A percentile compares a stretch with the other conserved stretches of the same genome.
Evolutionary conservation across 2,113 vertebrate genomes (phyloP).

Genomic region (Anser brachyrhynchus): DNA sequence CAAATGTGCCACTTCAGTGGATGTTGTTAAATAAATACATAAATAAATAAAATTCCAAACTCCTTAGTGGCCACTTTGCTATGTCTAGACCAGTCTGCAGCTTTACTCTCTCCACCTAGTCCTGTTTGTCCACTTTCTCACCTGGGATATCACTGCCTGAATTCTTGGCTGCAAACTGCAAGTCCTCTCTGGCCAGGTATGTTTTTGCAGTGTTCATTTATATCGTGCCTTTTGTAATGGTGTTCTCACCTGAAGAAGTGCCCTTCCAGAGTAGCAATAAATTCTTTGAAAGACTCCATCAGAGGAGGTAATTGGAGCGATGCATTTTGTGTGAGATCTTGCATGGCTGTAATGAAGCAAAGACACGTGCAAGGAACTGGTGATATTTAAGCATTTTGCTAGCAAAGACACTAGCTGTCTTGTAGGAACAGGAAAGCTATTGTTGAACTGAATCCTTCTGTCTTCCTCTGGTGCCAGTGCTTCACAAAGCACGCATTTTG

Average conservation of each 20-base stretch:
- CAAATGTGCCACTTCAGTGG: neutral
- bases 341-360: neutral
- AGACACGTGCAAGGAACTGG: neutral
- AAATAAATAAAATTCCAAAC: conserved; percentile 1
- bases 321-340: neutral
- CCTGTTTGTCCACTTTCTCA: neutral
- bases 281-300: neutral
- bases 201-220: neutral
- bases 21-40: neutral
- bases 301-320: neutral
- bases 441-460: neutral
- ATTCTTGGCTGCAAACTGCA: neutral
- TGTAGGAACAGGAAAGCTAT: neutral
- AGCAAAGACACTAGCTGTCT: neutral
- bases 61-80: neutral
- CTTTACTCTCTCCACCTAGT: neutral
- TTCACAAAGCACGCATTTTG: neutral
- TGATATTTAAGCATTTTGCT: neutral
- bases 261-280: neutral
- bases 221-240: neutral
- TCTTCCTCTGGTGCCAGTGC: neutral
- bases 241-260: neutral
- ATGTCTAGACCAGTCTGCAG: neutral
- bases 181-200: neutral
- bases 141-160: neutral